Evolutionary conservation across 2,888 invertebrate species (phyloP).

Genomic region (Mythimna loreyi): DNA sequence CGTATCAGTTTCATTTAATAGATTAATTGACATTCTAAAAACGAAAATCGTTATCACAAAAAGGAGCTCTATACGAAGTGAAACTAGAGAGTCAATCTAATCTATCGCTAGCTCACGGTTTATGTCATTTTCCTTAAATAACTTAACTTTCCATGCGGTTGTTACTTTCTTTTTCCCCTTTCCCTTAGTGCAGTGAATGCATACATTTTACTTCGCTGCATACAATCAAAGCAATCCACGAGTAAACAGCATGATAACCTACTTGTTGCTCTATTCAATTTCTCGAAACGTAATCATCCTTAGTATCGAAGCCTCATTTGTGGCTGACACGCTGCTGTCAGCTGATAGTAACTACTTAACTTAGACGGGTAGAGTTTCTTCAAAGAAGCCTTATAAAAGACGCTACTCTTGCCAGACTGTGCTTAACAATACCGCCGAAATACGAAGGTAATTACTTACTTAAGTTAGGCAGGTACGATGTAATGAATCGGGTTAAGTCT

Average conservation of each 20-base stretch:
- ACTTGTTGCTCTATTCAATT: conserved; percentile 55
- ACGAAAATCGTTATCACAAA: no score
- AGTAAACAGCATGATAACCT: conserved; percentile 51
- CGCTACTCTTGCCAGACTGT: conserved; percentile 33
- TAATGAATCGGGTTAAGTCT: conserved; percentile 31
- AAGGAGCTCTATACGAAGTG: no score
- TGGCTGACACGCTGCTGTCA: conserved; percentile 69
- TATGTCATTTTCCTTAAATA: conserved; percentile 15
- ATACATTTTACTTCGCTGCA: conserved; percentile 17
- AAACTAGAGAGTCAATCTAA: no score
- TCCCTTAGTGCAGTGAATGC: conserved; percentile 10
- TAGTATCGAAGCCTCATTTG: conserved; percentile 71
- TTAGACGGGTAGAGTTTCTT: conserved; percentile 59
- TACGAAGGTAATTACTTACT: background rate
- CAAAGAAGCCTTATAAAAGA: conserved; percentile 55
- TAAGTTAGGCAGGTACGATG: conserved; percentile 15
- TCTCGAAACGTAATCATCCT: conserved; percentile 67
- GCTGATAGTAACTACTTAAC: conserved; percentile 65
- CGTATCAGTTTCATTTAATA: no score
- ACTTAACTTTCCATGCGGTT: conserved; percentile 14
- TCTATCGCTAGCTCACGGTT: background rate
- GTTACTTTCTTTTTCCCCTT: conserved; percentile 33
- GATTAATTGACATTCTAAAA: no score
- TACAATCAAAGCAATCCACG: conserved; percentile 37
- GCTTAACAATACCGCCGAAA: conserved; percentile 41